Base-by-base conservation (phyloP, 2,113 vertebrate genomes). In the Trematocara unimaculatum region DNA sequence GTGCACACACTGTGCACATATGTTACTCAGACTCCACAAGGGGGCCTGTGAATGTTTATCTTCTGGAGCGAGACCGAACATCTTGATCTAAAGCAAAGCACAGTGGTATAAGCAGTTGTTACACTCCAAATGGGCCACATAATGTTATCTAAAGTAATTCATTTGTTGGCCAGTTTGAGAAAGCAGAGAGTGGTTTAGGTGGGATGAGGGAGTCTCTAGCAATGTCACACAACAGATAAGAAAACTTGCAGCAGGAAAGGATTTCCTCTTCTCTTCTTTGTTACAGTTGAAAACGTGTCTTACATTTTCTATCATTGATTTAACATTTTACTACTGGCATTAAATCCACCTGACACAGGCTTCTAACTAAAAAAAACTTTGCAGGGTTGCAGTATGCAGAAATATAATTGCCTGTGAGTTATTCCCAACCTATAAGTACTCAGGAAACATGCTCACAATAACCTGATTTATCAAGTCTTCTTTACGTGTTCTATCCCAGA, bases 1-100 rank as follows among this genome's bases (percentile, higher is more conserved):
- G 47, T 47, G 56, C 49, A 82, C 20, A 23, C 42, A 49, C 72
- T 26, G 45, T 51, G 79, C 85, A 85, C 87, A 45, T 64, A 31
- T 87, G 58, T 49, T 91, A 58, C 17, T 51, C 26, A 8, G 42
- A 49, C 53, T 94, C 95, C 96, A 96, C 94, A 89, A 96, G 95
- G 91, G 95, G 95, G 94, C 94, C 87, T 78, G 17, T 88, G 79
- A 88, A 91, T 64, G 91, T 88, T 79, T 64, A 40, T 64, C 60
- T 79, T 74, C 18, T 67, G 70, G 20, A 80, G 86, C 53, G 17
- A 55, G 55, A 79, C n/a, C 23, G 7, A 77, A 77, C 18, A 6
- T 31, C 70, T 84, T 70, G 20, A 67, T 79, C 23, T 40, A 7
- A 80, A 79, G 13, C 47, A n/a, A 47, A 67, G 81, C 13, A 18